Evolutionary conservation across 2,888 invertebrate genomes (phyloP), one percentile per base, ranked within the genome.

Genomic region (Alloscopus bannaensis): DNA sequence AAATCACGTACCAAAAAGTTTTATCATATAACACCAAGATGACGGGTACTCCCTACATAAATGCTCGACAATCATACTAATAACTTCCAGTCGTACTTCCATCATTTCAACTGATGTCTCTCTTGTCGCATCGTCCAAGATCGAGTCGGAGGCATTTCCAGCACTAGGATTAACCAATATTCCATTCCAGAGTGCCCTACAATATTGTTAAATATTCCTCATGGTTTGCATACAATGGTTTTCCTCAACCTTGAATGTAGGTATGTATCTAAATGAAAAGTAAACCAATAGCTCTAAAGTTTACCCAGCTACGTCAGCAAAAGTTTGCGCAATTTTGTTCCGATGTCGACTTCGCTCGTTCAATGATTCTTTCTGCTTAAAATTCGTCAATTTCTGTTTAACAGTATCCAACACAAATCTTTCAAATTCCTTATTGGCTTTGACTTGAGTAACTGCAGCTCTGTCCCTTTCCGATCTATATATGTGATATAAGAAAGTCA

Each of bases 301-400:
- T 11, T 60, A 73, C 77, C 78, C 60, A 4, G 70, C 78, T 28
- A 71, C 59, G 13, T 47, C 47, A 4, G 70, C 65, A 50, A 78
- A 65, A 8, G 11, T 55, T 28, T 64, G 40, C 1, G 52, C 13
- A 50, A 71, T 31, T 20, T 68, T 69, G 3, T 52, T 50, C 2
- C 20, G 29, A 8, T 20, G 20, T 2, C 71, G 81, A 2, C 20
- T 59, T 29, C 83, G 47, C 45, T 84, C 84, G 13, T 73, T 42
- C 4, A 83, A 20, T 18, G 65, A 20, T 64, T 84, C 81, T 13
- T 79, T 75, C 2, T 45, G 22, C 18, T 80, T 81, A 24, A 84
- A 52, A 6, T 45, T 65, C 1, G 66, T 55, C 1, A 84, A 26
- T 57, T 84, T 84, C 24, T 81, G 75, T 45, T 77, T 66, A 18